A percentile compares a stretch with the other conserved stretches of the same genome.
Evolutionary conservation across 2,113 vertebrate species (phyloP).

Genomic region (Chionodraco myersi): DNA sequence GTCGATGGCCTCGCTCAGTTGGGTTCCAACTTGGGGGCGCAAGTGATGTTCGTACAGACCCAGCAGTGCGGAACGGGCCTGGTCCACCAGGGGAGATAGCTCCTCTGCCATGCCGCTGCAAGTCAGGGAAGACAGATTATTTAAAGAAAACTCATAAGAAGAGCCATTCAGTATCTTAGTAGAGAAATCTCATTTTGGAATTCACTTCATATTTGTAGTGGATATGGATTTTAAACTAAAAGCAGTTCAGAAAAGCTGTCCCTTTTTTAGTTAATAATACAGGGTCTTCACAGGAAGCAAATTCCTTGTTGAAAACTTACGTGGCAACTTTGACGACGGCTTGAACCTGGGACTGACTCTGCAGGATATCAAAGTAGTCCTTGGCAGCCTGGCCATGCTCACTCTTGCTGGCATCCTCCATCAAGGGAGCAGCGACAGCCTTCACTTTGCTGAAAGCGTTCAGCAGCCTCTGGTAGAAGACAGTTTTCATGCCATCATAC

Average conservation of each 20-base stretch:
- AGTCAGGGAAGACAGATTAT: slow-evolving; percentile 4
- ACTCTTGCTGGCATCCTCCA: fast-evolving
- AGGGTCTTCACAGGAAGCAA: not conserved
- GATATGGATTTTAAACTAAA: no score
- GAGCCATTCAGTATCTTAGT: not conserved
- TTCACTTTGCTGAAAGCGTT: slow-evolving; percentile 31
- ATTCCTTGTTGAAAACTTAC: slow-evolving; percentile 61
- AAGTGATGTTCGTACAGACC: slow-evolving; percentile 71
- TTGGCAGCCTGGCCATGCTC: not conserved
- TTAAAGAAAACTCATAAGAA: slow-evolving; percentile 2
- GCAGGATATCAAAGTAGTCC: not conserved
- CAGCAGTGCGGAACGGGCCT: slow-evolving; percentile 57
- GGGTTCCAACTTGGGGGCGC: slow-evolving; percentile 63
- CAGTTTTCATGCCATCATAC: slow-evolving; percentile 59
- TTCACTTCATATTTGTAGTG: not conserved
- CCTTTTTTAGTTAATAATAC: not conserved
- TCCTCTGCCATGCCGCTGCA: slow-evolving; percentile 69
- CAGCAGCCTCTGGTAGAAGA: slow-evolving; percentile 67
- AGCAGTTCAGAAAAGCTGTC: no score
- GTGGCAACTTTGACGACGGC: slow-evolving; percentile 33
- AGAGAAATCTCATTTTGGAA: not conserved
- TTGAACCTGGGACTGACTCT: slow-evolving; percentile 50
- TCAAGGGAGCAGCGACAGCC: fast-evolving
- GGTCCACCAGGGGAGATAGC: slow-evolving; percentile 65
- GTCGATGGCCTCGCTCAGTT: slow-evolving; percentile 62